Percentiles rank a stretch among this genome's conserved stretches.
These are phyloP conservation scores for Chrysaora quinquecirrha DNA, from an alignment of 30 jellyfish, hydroid and myxozoan genomes.

Conservation along the genomic window DNA sequence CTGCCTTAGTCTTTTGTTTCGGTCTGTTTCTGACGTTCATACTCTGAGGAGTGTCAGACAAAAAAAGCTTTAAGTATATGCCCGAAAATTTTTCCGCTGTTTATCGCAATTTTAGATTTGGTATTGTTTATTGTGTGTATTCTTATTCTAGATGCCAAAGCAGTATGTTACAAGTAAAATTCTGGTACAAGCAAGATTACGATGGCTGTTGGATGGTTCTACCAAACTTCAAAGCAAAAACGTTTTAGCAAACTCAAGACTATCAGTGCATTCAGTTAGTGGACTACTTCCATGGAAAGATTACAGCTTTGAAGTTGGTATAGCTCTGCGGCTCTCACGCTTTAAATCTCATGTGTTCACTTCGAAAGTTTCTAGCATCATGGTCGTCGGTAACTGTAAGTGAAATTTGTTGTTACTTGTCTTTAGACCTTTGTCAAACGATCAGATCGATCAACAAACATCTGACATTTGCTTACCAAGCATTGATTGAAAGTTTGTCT, in stretches of 20 bases:
- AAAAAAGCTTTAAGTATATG: too few species aligned
- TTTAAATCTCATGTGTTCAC: neutral
- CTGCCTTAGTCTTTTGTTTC: too few species aligned
- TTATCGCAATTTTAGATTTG: too few species aligned
- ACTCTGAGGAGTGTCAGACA: too few species aligned
- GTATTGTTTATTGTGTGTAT: too few species aligned
- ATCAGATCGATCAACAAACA: too few species aligned
- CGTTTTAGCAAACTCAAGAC: neutral
- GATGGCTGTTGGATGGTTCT: neutral
- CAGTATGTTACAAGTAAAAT: constrained; percentile 12
- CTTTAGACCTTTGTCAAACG: too few species aligned
- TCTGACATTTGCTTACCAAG: too few species aligned
- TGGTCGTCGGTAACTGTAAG: constrained; percentile 56
- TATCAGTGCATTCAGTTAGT: neutral
- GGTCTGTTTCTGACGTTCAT: too few species aligned
- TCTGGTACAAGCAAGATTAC: neutral
- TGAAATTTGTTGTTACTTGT: too few species aligned
- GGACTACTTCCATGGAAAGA: constrained; percentile 23
- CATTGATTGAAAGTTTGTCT: too few species aligned
- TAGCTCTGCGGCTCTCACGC: neutral
- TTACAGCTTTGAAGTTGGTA: constrained; percentile 7
- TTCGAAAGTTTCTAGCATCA: neutral
- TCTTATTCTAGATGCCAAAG: constrained; percentile 54
- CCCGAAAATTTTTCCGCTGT: too few species aligned
- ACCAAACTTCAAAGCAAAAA: neutral